phyloP scores from a whole-genome alignment of 2,113 vertebrate genomes.

The Grantiella picta region DNA sequence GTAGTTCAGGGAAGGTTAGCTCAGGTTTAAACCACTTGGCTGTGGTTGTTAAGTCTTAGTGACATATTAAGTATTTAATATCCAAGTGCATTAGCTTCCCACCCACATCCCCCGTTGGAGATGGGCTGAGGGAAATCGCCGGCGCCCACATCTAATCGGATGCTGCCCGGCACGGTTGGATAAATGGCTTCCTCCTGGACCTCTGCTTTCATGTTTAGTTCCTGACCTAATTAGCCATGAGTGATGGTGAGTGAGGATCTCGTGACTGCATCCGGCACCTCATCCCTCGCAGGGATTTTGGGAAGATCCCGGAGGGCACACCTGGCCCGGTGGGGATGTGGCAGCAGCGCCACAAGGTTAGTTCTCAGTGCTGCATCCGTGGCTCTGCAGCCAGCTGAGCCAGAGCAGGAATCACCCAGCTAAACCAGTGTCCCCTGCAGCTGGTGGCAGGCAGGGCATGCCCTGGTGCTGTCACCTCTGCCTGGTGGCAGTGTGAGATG shows the following conservation, averaged over 20 bases:
- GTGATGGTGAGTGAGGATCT: accelerated
- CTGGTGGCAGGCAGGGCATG: not conserved
- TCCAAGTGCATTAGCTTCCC: slow-evolving; percentile 4
- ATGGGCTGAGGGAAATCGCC: not conserved
- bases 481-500: accelerated
- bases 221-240: not conserved
- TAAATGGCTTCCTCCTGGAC: not conserved
- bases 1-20: not conserved
- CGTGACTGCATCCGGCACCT: not conserved
- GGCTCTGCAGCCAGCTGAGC: not conserved
- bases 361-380: accelerated
- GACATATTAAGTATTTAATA: not conserved
- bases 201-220: not conserved
- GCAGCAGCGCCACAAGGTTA: accelerated
- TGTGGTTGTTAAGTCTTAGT: not conserved
- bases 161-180: not conserved
- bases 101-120: not conserved
- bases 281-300: accelerated
- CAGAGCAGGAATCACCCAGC: not conserved
- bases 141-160: not conserved
- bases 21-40: not conserved
- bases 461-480: not conserved
- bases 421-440: not conserved
- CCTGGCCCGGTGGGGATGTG: accelerated
- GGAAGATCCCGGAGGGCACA: not conserved